Base-by-base conservation (phyloP, 2,888 invertebrate genomes). In the Agonum fuliginosum region DNA sequence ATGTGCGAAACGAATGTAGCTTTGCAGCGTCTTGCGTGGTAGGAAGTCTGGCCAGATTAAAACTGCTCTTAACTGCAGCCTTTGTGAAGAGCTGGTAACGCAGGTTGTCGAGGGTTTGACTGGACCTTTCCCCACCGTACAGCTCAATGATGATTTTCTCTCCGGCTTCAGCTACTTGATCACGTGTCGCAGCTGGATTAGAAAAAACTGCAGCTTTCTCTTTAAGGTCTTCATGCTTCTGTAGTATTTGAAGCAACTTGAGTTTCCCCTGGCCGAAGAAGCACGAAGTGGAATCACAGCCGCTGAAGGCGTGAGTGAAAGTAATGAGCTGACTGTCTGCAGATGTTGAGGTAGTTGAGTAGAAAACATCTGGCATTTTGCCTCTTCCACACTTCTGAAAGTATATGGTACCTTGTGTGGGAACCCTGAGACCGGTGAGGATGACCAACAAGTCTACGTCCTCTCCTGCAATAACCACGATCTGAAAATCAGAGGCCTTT, bases 231-330 rank as follows among this genome's bases (percentile, higher is more conserved):
- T n/a, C n/a, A n/a, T n/a, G n/a, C n/a, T n/a, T 80, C 78, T 58
- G 67, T 12, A 79, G 65, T 79, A 80, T 75, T 69, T 80, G 81
- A 46, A 76, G 17, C 69, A 37, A 81, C 79, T 79, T 81, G 2
- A 79, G 78, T 80, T 82, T 81, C 43, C 79, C 79, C 79, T 81
- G 80, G 79, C 81, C 78, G 75, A 81, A 83, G 12, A 82, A 43
- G 58, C 82, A 81, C 22, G 80, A 82, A 78, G 79, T 81, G 67
- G 78, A 82, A 79, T 81, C 81, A 78, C 81, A 81, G 67, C 80
- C 82, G 78, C 80, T 80, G 71, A 82, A 81, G 72, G 81, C 82
- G 48, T 81, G 82, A 74, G 81, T 78, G 62, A 82, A 80, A 80
- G 82, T 78, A 67, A 81, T 80, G 69, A 80, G 19, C n/a, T n/a